phyloP scores from a whole-genome alignment of 37 sponge, comb jelly and placozoan species.

The Aplysina aerophoba region DNA sequence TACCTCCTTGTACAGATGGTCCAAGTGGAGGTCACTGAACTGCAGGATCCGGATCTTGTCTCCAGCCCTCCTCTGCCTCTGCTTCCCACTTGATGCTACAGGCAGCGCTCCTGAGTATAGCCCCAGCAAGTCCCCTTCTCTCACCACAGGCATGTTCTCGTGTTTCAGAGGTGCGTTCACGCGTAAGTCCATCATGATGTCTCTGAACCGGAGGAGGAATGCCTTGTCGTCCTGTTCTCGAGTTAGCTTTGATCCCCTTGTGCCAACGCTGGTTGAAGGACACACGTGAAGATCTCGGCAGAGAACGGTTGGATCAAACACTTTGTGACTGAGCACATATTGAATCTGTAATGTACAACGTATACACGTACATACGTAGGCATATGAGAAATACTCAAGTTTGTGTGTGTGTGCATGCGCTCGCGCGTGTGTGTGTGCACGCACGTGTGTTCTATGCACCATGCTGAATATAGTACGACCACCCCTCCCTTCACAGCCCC shows the following conservation, averaged over 20 bases:
- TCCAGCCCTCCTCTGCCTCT: too few relatives aligned
- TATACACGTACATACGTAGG: too few relatives aligned
- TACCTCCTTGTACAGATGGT: conserved; percentile 56
- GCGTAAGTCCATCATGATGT: neutral
- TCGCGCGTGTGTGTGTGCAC: conserved; percentile 5
- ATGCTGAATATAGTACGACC: neutral
- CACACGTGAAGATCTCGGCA: conserved; percentile 50
- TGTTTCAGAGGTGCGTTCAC: neutral
- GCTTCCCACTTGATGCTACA: too few relatives aligned
- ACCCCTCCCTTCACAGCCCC: neutral
- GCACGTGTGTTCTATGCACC: neutral
- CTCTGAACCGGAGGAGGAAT: neutral
- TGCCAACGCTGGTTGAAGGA: too few relatives aligned
- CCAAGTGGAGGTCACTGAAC: conserved; percentile 76
- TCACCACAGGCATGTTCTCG: neutral
- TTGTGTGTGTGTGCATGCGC: conserved; percentile 15
- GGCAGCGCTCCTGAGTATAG: too few relatives aligned
- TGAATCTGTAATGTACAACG: conserved; percentile 34
- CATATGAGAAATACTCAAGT: too few relatives aligned
- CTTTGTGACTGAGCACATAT: conserved; percentile 33
- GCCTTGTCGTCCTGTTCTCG: neutral
- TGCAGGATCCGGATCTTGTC: conserved; percentile 62
- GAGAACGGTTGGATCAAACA: conserved; percentile 35
- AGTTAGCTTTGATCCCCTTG: neutral
- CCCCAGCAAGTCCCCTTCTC: neutral